phyloP scores from a whole-genome alignment of 2,888 invertebrate genomes.

The Gymnocheta viridis region DNA sequence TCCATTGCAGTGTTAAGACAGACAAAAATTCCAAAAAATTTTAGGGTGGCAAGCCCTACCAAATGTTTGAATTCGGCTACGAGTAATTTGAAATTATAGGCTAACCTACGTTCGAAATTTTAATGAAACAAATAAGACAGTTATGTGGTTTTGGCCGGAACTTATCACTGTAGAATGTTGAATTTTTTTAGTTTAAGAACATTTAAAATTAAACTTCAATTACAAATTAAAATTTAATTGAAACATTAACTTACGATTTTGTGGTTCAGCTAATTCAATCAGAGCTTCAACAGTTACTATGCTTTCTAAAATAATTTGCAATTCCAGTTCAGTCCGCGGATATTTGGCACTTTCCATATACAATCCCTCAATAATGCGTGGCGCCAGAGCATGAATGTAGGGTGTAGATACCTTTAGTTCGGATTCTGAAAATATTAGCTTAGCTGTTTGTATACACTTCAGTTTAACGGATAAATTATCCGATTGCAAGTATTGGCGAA shows the following conservation, averaged over 20 bases:
- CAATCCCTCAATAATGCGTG: slow-evolving; percentile 89
- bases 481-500: slow-evolving; percentile 90
- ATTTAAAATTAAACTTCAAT: background rate
- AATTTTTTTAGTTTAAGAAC: background rate
- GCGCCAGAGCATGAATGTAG: slow-evolving; percentile 91
- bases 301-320: slow-evolving; percentile 88
- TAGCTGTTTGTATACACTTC: slow-evolving; percentile 90
- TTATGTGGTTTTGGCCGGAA: background rate
- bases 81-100: too few species aligned
- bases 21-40: too few species aligned
- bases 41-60: too few species aligned
- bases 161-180: background rate
- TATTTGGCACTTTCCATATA: slow-evolving; percentile 85
- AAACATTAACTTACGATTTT: slow-evolving; percentile 86
- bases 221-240: background rate
- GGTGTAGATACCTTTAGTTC: slow-evolving; percentile 88
- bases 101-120: too few species aligned
- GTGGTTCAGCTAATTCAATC: slow-evolving; percentile 88
- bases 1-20: too few species aligned
- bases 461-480: slow-evolving; percentile 86
- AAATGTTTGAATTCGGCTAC: too few species aligned
- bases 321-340: slow-evolving; percentile 86
- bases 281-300: slow-evolving; percentile 89
- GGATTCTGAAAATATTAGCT: slow-evolving; percentile 88
- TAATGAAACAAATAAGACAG: background rate